phyloP scores from a whole-genome alignment of 1,140 invertebrate species.

The Caenorhabditis elegans region WBcel235 BX284605.5:20919001-20919500 shows the following conservation, averaged over 20 bases:
- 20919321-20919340: not conserved
- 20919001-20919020: conserved; percentile 27
- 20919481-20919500: no score
- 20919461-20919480: no score
- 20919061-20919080: not conserved
- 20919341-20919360: no score
- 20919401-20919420: no score
- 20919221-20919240: not conserved
- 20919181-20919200: not conserved
- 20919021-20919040: not conserved
- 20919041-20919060: not conserved
- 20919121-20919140: not conserved
- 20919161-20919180: not conserved
- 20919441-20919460: no score
- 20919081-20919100: conserved; percentile 23
- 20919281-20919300: conserved; percentile 30
- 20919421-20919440: no score
- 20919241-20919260: not conserved
- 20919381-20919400: no score
- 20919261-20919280: not conserved
- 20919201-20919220: not conserved
- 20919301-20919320: conserved; percentile 16
- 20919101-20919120: not conserved
- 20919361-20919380: no score
- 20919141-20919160: not conserved